phyloP scores from a whole-genome alignment of 2,888 invertebrate species.

The Drosophila lacicola region DNA sequence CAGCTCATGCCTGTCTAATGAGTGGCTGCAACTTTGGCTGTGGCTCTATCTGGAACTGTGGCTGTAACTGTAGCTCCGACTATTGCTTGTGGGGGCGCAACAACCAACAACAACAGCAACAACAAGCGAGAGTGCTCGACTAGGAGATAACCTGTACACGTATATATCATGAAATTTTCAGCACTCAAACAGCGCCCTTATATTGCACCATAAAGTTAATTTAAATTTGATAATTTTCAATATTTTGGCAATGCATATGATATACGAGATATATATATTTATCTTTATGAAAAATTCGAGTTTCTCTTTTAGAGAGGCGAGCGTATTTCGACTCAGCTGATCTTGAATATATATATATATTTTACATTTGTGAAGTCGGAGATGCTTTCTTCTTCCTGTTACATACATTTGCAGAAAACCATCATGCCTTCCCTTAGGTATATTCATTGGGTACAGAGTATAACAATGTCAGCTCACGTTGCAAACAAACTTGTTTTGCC shows the following conservation, averaged over 20 bases:
- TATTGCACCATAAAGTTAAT: no score
- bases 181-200: no score
- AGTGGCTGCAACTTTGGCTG: constrained; percentile 24
- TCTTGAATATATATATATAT: no score
- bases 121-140: constrained; percentile 15
- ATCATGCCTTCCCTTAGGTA: not conserved
- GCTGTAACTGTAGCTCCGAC: constrained; percentile 5
- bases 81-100: constrained; percentile 49
- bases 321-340: no score
- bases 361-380: no score
- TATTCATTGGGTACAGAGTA: not conserved
- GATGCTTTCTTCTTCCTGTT: not conserved
- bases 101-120: constrained; percentile 31
- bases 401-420: not conserved
- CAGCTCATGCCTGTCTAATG: constrained; percentile 48
- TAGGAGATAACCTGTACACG: not conserved
- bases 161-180: no score
- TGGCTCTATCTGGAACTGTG: constrained; percentile 4
- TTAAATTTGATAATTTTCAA: no score
- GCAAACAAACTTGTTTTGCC: constrained; percentile 68
- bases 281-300: no score
- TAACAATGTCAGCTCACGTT: constrained; percentile 51
- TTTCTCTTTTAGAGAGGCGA: no score
- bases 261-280: no score
- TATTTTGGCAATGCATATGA: no score